Percentiles rank a stretch among this genome's conserved stretches.
These are phyloP conservation scores for Callipepla californica DNA, from an alignment of 2,113 vertebrate genomes.

Conservation along the genomic window DNA sequence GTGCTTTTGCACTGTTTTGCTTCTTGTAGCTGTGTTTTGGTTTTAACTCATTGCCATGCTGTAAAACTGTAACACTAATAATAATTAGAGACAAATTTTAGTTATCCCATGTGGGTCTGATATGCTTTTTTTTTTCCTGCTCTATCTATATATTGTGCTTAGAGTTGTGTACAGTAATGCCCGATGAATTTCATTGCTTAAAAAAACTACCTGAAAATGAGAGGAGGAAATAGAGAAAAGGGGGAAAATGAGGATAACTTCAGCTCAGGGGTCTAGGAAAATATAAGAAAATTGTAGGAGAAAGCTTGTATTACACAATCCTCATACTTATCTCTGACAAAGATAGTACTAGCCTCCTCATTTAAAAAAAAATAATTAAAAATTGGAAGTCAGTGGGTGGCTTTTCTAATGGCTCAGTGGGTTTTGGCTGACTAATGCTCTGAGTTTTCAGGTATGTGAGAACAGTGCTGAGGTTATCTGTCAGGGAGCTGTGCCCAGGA, in stretches of 20 bases:
- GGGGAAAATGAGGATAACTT: background rate
- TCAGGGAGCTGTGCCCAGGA: background rate
- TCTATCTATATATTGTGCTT: background rate
- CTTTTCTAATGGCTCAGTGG: slow-evolving; percentile 53
- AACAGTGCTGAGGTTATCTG: background rate
- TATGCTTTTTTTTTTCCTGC: background rate
- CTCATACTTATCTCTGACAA: background rate
- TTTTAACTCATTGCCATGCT: background rate
- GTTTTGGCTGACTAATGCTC: slow-evolving; percentile 65
- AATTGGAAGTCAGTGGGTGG: slow-evolving; percentile 44
- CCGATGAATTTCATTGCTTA: slow-evolving; percentile 25
- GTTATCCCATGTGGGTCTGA: background rate
- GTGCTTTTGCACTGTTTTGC: background rate
- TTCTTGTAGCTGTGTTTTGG: background rate
- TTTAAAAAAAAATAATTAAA: background rate
- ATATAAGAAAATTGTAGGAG: background rate
- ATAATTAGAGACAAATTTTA: slow-evolving; percentile 3
- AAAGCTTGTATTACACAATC: slow-evolving; percentile 16
- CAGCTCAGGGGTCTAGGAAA: background rate
- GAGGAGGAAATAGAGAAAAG: background rate
- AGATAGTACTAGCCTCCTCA: background rate
- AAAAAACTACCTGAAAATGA: background rate
- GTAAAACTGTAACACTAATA: background rate
- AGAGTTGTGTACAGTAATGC: slow-evolving; percentile 2
- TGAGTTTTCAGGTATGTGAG: slow-evolving; percentile 20